Evolutionary conservation across 2,113 vertebrate species (phyloP).

Genomic region (Onychorhynchus coronatus): DNA sequence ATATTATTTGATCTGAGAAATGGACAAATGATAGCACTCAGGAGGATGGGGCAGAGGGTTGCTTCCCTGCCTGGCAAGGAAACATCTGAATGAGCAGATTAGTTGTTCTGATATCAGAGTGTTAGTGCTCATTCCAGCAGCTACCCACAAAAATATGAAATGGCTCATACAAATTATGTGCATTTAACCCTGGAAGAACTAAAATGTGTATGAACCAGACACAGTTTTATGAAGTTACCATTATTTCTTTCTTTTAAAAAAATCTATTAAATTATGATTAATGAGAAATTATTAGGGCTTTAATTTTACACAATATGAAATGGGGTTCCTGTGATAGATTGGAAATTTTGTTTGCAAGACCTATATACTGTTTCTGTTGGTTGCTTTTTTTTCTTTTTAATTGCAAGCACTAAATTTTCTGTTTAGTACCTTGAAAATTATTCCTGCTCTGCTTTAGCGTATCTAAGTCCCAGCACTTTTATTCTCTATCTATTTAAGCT

Average conservation of each 20-base stretch:
- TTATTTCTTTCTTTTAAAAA: neutral
- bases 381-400: neutral
- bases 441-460: neutral
- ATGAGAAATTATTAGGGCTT: neutral
- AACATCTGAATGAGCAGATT: neutral
- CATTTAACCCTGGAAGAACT: neutral
- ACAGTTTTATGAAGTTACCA: neutral
- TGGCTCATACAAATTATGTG: neutral
- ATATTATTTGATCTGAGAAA: neutral
- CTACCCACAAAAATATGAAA: neutral
- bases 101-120: neutral
- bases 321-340: neutral
- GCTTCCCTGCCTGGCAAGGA: neutral
- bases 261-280: neutral
- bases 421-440: neutral
- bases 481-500: neutral
- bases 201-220: neutral
- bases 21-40: neutral
- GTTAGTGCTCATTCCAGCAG: neutral
- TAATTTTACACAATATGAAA: neutral
- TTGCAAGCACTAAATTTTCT: neutral
- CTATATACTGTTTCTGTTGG: neutral
- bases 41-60: neutral
- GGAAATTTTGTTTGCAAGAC: neutral
- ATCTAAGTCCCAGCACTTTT: neutral